Percentiles rank a stretch among this genome's conserved stretches.
Conservation (phyloP, 2,113 vertebrate species). For the Ifrita kowaldi region DNA sequence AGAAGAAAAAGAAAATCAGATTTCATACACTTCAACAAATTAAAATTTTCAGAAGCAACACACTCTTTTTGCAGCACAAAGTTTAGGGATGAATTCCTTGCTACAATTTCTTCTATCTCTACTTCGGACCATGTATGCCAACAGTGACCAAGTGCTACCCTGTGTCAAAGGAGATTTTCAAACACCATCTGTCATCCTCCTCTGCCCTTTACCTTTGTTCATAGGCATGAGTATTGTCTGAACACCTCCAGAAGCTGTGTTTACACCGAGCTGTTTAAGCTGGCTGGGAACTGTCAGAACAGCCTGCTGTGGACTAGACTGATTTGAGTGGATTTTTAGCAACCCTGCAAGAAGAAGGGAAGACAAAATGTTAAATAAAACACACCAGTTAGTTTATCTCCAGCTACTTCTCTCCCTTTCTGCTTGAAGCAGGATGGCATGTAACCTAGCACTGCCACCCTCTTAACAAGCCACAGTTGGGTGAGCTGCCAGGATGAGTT, state of each 20-base stretch:
- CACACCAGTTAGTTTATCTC: constrained; percentile 27
- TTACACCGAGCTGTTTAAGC: constrained; percentile 88
- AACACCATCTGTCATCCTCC: constrained; percentile 41
- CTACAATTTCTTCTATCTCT: constrained; percentile 31
- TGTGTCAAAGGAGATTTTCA: constrained; percentile 43
- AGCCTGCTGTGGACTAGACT: constrained; percentile 87
- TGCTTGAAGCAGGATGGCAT: neutral
- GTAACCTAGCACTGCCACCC: neutral
- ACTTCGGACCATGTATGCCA: neutral
- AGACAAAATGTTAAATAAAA: constrained; percentile 59
- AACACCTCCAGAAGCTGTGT: constrained; percentile 77
- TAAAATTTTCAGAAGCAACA: constrained; percentile 10
- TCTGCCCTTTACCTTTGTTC: constrained; percentile 82
- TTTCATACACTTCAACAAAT: neutral
- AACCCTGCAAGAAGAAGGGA: constrained; percentile 77
- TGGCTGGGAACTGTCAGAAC: constrained; percentile 93
- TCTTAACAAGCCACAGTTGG: neutral
- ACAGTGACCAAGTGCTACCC: constrained; percentile 24
- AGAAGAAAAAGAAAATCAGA: neutral
- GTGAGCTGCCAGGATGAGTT: neutral
- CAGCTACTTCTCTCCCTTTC: constrained; percentile 36
- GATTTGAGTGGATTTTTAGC: constrained; percentile 91
- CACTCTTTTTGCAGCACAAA: constrained; percentile 1
- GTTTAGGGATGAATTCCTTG: constrained; percentile 15
- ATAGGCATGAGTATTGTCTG: constrained; percentile 94